These are phyloP conservation scores for Xestobium rufovillosum DNA, from an alignment of 2,888 invertebrate species.

Conservation along the genomic window DNA sequence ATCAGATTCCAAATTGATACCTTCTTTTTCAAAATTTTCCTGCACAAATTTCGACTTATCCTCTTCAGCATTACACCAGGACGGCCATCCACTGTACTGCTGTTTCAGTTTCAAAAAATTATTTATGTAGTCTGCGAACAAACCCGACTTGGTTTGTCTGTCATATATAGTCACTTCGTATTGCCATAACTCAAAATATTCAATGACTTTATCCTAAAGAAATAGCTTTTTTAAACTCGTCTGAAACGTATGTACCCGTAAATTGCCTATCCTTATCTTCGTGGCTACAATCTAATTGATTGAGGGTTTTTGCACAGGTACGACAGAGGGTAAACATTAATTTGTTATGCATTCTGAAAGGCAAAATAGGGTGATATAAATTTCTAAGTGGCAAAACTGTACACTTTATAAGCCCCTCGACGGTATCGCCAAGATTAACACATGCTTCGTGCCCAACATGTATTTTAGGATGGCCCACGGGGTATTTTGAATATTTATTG, in stretches of 20 bases:
- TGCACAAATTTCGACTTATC: slow-evolving; percentile 16
- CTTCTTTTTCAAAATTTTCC: slow-evolving; percentile 17
- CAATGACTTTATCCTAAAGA: slow-evolving; percentile 27
- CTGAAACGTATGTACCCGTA: too few relatives aligned
- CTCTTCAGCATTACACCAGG: slow-evolving; percentile 16
- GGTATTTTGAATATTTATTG: slow-evolving; percentile 27
- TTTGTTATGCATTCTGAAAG: too few relatives aligned
- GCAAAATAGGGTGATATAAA: too few relatives aligned
- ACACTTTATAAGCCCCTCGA: too few relatives aligned
- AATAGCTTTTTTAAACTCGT: slow-evolving; percentile 33
- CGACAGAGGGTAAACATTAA: slow-evolving; percentile 31
- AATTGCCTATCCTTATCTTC: slow-evolving; percentile 25
- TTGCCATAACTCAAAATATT: slow-evolving; percentile 33
- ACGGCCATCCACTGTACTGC: slow-evolving; percentile 24
- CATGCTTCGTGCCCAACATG: slow-evolving; percentile 20
- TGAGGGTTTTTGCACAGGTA: slow-evolving; percentile 25
- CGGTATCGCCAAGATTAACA: too few relatives aligned
- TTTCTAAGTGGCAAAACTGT: too few relatives aligned
- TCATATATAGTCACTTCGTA: slow-evolving; percentile 27
- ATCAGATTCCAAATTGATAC: slow-evolving; percentile 9
- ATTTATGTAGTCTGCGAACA: slow-evolving; percentile 30
- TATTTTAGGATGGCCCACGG: slow-evolving; percentile 27
- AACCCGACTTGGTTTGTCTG: slow-evolving; percentile 14
- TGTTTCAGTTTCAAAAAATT: slow-evolving; percentile 26
- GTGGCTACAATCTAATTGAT: slow-evolving; percentile 26